Evolutionary conservation across 2,888 invertebrate species (phyloP), one percentile per base, ranked within the genome.

Genomic region (Eristalis pertinax): DNA sequence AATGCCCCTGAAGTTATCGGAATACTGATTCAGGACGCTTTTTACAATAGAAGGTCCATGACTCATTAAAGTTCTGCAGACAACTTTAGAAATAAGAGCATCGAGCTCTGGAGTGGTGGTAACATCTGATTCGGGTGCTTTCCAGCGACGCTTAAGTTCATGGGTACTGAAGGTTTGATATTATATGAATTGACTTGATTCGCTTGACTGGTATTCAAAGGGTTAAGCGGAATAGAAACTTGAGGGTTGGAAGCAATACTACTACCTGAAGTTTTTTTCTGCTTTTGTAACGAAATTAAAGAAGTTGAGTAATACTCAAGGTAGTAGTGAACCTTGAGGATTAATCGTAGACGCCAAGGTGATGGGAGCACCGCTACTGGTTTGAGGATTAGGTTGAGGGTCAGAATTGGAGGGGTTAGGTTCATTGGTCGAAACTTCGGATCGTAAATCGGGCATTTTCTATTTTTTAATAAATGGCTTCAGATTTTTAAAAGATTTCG

Each of bases 41-140:
- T n/a, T n/a, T n/a, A n/a, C n/a, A n/a, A n/a, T n/a, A n/a, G n/a
- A n/a, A n/a, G n/a, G n/a, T 13, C 58, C 70, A 24, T 70, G 70
- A 38, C 32, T 70, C 24, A 26, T 24, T 70, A 70, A 8, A 29
- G 60, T 11, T 8, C 70, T 58, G 8, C n/a, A 32, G 13, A 70
- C 70, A 24, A 70, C 60, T 38, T 58, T 58, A 3, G 70, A 35
- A 35, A 70, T 70, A 38, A 60, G 43, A 35, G 35, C 26, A 58
- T 69, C 69, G 26, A 69, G 13, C 22, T 69, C 69, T 22, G 69
- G 69, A 3, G 69, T 56, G 19, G 56, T 69, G 26, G 32, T 41
- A 13, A 69, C 58, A 7, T 56, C 69, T 65, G 43, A 43, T 43
- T 43, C 43, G 43, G 43, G 11, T 43, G 43, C 3, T 43, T 43